Evolutionary conservation across 2,113 vertebrate genomes (phyloP).

Genomic region (Albula goreensis): DNA sequence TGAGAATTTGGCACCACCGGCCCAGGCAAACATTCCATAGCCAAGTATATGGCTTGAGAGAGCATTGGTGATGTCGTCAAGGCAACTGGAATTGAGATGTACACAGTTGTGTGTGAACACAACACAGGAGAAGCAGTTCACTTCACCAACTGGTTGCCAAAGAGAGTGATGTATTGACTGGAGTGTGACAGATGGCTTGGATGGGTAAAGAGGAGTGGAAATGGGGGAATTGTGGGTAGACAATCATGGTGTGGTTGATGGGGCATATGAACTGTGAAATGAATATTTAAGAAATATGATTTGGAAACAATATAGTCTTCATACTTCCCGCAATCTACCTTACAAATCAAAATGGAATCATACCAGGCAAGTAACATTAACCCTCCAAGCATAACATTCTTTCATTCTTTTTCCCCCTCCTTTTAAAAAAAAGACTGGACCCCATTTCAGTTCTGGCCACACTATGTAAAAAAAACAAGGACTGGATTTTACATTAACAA

Average conservation of each 20-base stretch:
- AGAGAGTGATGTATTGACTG: background rate
- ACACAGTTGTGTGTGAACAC: constrained; percentile 1
- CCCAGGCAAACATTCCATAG: background rate
- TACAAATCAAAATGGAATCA: background rate
- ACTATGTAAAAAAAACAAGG: background rate
- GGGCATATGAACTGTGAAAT: background rate
- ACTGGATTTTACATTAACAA: constrained; percentile 4
- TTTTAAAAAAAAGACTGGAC: background rate
- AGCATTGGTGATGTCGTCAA: background rate
- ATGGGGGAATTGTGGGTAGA: background rate
- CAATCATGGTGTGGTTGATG: background rate
- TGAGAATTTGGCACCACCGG: background rate
- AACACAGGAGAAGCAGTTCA: background rate
- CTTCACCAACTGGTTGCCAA: too few relatives aligned
- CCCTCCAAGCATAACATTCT: background rate
- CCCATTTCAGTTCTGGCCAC: background rate
- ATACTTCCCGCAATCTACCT: background rate
- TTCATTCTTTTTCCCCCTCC: background rate
- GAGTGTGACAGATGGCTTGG: constrained; percentile 2
- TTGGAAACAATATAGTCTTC: background rate
- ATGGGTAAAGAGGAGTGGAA: background rate
- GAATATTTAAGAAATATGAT: background rate
- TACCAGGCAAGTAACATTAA: background rate
- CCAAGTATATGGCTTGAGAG: background rate
- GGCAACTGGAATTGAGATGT: background rate